Conservation (phyloP, 2,888 invertebrate species). For the Hipparchia semele region DNA sequence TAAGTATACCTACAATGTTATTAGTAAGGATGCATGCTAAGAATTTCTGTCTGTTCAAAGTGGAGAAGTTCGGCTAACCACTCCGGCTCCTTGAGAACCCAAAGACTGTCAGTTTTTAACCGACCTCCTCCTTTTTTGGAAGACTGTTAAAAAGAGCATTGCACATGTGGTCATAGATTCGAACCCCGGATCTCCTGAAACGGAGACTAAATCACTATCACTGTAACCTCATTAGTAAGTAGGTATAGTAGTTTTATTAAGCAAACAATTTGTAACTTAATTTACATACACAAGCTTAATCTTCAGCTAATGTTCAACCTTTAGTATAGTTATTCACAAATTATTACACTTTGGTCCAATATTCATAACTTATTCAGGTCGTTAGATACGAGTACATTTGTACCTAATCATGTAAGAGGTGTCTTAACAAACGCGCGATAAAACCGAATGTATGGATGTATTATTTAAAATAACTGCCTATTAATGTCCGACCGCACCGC, state of each 20-base stretch:
- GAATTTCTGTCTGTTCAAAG: too few relatives aligned
- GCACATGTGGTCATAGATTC: too few relatives aligned
- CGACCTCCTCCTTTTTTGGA: too few relatives aligned
- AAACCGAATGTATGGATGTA: slow-evolving; percentile 38
- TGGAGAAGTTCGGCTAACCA: too few relatives aligned
- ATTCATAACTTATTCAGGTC: slow-evolving; percentile 18
- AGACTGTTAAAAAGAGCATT: too few relatives aligned
- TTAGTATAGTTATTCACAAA: slow-evolving; percentile 9
- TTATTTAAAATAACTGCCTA: slow-evolving; percentile 40
- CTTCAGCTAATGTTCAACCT: background rate
- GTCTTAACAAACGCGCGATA: slow-evolving; percentile 36
- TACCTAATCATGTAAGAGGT: slow-evolving; percentile 29
- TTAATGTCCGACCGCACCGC: slow-evolving; percentile 32
- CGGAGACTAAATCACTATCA: too few relatives aligned
- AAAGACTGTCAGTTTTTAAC: too few relatives aligned
- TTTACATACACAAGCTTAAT: slow-evolving; percentile 1
- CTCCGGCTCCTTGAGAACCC: too few relatives aligned
- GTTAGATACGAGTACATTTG: slow-evolving; percentile 24
- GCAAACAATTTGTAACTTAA: slow-evolving; percentile 10
- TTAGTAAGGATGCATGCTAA: too few relatives aligned
- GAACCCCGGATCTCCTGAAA: too few relatives aligned
- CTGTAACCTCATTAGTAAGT: too few relatives aligned
- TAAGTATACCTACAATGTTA: too few relatives aligned
- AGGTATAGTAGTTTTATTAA: background rate
- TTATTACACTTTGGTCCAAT: slow-evolving; percentile 12